phyloP scores from a whole-genome alignment of 2,888 invertebrate genomes.

The Sphaeridia pumilis region DNA sequence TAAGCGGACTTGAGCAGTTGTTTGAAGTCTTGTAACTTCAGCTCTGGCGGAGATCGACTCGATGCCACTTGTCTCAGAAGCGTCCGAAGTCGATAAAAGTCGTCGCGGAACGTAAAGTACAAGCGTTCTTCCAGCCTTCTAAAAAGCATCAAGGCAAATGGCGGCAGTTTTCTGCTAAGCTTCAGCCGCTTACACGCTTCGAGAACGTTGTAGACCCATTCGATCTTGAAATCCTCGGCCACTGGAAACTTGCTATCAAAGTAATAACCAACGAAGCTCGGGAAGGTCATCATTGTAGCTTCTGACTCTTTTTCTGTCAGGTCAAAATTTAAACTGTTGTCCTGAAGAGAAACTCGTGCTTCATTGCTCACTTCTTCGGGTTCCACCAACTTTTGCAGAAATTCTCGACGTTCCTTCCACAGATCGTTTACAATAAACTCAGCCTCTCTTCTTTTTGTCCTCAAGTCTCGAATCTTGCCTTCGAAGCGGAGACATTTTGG shows the following conservation, averaged over 20 bases:
- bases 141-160: constrained; percentile 14
- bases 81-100: background rate
- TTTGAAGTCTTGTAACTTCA: constrained; percentile 8
- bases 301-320: no score
- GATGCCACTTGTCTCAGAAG: background rate
- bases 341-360: constrained; percentile 38
- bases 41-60: background rate
- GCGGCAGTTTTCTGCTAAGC: constrained; percentile 13
- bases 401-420: constrained; percentile 38
- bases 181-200: constrained; percentile 21
- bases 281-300: constrained; percentile 4
- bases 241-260: constrained; percentile 17
- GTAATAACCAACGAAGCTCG: constrained; percentile 17
- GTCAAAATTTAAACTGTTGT: constrained; percentile 37
- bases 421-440: constrained; percentile 45
- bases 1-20: constrained; percentile 5
- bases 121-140: constrained; percentile 14
- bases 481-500: constrained; percentile 13
- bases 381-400: constrained; percentile 4
- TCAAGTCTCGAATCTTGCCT: constrained; percentile 42
- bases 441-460: constrained; percentile 45
- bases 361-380: constrained; percentile 18
- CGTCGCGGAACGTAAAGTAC: constrained; percentile 8
- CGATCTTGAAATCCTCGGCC: constrained; percentile 13
- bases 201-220: constrained; percentile 26